These are phyloP conservation scores for Reinhardtius hippoglossoides DNA, from an alignment of 2,113 vertebrate genomes.

Conservation along the genomic window DNA sequence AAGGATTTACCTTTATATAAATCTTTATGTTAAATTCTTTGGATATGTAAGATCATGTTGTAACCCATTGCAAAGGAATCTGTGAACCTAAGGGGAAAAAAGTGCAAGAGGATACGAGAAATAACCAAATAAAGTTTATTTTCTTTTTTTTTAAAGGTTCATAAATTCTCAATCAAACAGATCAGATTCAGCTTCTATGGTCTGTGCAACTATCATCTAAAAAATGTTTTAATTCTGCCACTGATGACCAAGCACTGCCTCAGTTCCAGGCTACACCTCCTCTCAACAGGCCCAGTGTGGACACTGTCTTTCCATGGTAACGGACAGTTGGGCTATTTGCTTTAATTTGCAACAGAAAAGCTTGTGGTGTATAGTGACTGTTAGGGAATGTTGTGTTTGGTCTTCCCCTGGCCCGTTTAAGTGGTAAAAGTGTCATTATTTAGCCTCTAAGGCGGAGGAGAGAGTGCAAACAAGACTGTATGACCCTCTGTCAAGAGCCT, in stretches of 20 bases:
- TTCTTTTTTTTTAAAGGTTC: too few relatives aligned
- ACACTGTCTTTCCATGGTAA: slow-evolving; percentile 79
- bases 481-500: slow-evolving; percentile 88
- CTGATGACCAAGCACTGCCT: background rate
- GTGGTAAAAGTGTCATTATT: slow-evolving; percentile 96
- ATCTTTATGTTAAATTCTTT: too few relatives aligned
- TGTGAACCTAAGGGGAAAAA: too few relatives aligned
- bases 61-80: too few relatives aligned
- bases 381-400: slow-evolving; percentile 89
- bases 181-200: background rate
- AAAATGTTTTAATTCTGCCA: background rate
- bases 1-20: too few relatives aligned
- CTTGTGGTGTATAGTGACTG: slow-evolving; percentile 89
- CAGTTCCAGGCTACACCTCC: background rate
- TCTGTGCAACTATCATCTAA: background rate
- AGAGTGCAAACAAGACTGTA: slow-evolving; percentile 91
- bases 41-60: too few relatives aligned
- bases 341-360: slow-evolving; percentile 87
- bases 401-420: slow-evolving; percentile 91
- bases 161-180: background rate
- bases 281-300: slow-evolving; percentile 57
- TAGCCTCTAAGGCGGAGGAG: slow-evolving; percentile 86
- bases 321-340: slow-evolving; percentile 83
- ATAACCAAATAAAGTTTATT: too few relatives aligned
- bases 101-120: too few relatives aligned